These are phyloP conservation scores for Sciurus carolinensis DNA, from an alignment of 2,797 vertebrate species.

Conservation along the genomic window DNA sequence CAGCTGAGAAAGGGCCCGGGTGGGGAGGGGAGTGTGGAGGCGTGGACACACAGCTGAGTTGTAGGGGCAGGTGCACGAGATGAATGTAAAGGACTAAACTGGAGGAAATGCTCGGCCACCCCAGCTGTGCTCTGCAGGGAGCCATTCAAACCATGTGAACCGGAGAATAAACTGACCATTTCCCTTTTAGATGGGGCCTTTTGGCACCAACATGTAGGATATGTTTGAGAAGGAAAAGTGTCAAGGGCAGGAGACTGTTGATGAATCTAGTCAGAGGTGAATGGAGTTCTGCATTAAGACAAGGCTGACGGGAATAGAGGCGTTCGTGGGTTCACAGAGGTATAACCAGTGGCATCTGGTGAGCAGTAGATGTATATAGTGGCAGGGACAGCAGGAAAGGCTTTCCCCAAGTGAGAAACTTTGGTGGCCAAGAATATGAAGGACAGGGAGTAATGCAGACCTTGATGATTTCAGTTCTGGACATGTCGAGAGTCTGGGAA, in stretches of 20 bases:
- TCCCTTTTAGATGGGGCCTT: neutral
- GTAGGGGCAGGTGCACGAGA: neutral
- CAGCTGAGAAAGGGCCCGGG: neutral
- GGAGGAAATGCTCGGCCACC: neutral
- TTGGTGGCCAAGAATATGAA: neutral
- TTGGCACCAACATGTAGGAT: neutral
- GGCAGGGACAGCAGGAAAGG: neutral
- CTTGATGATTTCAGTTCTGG: neutral
- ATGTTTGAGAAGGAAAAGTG: neutral
- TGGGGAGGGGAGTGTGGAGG: neutral
- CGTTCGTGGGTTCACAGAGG: neutral
- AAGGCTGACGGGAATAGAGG: neutral
- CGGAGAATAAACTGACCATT: neutral
- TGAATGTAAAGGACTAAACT: neutral
- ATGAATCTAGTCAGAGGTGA: neutral
- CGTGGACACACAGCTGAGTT: neutral
- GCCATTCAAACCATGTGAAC: neutral
- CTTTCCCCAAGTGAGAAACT: slow-evolving; percentile 36
- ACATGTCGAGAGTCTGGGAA: neutral
- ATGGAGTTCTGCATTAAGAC: neutral
- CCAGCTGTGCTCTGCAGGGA: neutral
- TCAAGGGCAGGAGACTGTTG: neutral
- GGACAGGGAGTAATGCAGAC: neutral
- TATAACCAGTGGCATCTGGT: neutral
- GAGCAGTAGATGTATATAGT: neutral